Percentiles rank a stretch among this genome's conserved stretches.
phyloP scores from a whole-genome alignment of 2,888 invertebrate species.

The Cephus pulcher region DNA sequence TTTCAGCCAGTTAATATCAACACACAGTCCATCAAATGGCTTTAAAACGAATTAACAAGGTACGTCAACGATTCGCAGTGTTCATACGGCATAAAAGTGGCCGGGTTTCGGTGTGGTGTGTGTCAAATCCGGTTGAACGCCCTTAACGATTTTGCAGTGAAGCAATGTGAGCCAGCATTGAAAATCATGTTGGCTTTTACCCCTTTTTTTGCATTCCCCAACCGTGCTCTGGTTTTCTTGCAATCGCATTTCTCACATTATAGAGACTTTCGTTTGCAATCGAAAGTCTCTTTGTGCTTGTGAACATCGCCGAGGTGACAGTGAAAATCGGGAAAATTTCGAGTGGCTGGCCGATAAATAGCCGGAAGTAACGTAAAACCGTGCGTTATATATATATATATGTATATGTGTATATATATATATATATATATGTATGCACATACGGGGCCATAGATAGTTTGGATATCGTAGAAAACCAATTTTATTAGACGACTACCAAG shows the following conservation, averaged over 20 bases:
- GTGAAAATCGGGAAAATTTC: slow-evolving; percentile 46
- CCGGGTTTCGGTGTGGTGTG: slow-evolving; percentile 41
- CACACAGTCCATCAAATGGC: slow-evolving; percentile 76
- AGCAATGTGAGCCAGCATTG: slow-evolving; percentile 76
- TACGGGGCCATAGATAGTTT: slow-evolving; percentile 47
- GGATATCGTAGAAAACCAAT: slow-evolving; percentile 39
- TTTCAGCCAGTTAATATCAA: slow-evolving; percentile 81
- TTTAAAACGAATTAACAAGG: slow-evolving; percentile 98
- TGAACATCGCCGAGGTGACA: slow-evolving; percentile 46
- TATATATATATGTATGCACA: slow-evolving; percentile 27
- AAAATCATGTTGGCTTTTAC: slow-evolving; percentile 62
- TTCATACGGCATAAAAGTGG: slow-evolving; percentile 31
- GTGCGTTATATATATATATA: slow-evolving; percentile 38
- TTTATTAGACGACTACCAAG: background rate
- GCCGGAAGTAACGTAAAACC: slow-evolving; percentile 68
- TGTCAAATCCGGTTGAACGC: slow-evolving; percentile 65
- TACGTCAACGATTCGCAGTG: slow-evolving; percentile 70
- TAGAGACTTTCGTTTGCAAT: background rate
- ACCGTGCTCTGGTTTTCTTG: slow-evolving; percentile 31
- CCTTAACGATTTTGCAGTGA: slow-evolving; percentile 73
- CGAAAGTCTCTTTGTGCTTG: slow-evolving; percentile 28
- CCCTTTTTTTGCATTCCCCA: slow-evolving; percentile 31
- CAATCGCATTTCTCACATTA: slow-evolving; percentile 18
- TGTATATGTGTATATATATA: slow-evolving; percentile 26
- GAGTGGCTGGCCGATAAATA: slow-evolving; percentile 49